Conservation (phyloP, 2,888 invertebrate species). For the Podotricha telesiphe region DNA sequence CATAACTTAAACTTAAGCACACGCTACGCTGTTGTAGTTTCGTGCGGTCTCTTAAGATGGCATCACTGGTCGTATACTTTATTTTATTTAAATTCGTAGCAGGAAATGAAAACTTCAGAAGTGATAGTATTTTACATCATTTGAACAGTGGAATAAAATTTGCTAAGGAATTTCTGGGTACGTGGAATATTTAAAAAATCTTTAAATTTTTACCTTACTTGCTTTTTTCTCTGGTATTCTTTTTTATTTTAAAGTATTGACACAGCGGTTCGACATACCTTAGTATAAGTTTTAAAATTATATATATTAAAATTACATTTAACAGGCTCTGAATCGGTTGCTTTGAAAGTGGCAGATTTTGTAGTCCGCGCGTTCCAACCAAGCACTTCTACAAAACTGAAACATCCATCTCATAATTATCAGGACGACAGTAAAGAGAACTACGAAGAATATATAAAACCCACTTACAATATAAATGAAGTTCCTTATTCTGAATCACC, state of each 20-base stretch:
- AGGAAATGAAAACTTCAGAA: constrained; percentile 56
- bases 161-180: constrained; percentile 74
- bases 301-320: no score
- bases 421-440: constrained; percentile 53
- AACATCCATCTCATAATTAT: constrained; percentile 51
- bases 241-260: no score
- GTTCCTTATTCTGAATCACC: constrained; percentile 79
- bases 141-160: constrained; percentile 73
- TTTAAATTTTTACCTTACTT: neutral
- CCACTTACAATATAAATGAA: constrained; percentile 67
- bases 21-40: constrained; percentile 54
- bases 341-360: constrained; percentile 75
- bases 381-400: constrained; percentile 43
- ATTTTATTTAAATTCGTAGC: constrained; percentile 52
- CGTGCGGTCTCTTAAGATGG: constrained; percentile 64
- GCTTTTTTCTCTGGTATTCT: no score
- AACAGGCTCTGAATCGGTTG: constrained; percentile 74
- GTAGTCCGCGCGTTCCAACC: constrained; percentile 74
- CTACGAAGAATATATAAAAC: constrained; percentile 54
- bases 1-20: constrained; percentile 51
- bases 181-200: constrained; percentile 44
- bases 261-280: no score
- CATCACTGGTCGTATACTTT: constrained; percentile 59
- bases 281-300: no score
- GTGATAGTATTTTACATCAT: constrained; percentile 67